Base-by-base conservation (phyloP, 2,888 invertebrate species). In the Deladenus siricidicola region DNA sequence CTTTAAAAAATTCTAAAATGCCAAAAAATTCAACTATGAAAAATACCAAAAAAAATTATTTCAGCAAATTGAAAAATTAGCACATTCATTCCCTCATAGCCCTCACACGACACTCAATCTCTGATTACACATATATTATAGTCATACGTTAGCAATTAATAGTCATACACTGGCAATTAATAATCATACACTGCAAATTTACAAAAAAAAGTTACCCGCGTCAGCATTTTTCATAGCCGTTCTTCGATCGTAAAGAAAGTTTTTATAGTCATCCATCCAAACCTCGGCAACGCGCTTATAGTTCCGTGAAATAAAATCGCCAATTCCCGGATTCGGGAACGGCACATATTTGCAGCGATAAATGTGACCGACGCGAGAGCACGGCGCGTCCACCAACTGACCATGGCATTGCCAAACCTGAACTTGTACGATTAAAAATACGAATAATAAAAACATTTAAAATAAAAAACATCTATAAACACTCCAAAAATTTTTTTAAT, bases 231-330 rank as follows among this genome's bases (percentile, higher is more conserved):
- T 59, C 45, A 79, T 67, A 3, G 69, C 72, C 0, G 91, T 88
- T 30, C 88, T 83, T 0, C 90, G 84, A 64, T 83, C 81, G 81
- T 93, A 94, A 56, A 96, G 80, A 78, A 86, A 86, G 70, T 91
- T 84, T 1, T 89, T 89, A 80, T 91, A 96, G 75, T 94, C 93
- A 79, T 96, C 94, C 93, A 96, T 93, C 94, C 94, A 96, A 1
- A 94, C 93, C 64, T 78, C 77, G n/a, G 79, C 79, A 4, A 79
- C 79, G 49, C 79, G 64, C 65, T 74, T 76, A 64, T 78, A 79
- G 58, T 79, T 79, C 23, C 58, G 58, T 26, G 73, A 73, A 48
- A 79, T 74, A 80, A 89, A 94, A 81, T 94, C 91, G 0, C 90
- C 90, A 62, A 86, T 86, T 0, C 89, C 87, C 0, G 91, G 90